These are phyloP conservation scores for Plagodis dolabraria DNA, from an alignment of 2,888 invertebrate species.

Conservation along the genomic window DNA sequence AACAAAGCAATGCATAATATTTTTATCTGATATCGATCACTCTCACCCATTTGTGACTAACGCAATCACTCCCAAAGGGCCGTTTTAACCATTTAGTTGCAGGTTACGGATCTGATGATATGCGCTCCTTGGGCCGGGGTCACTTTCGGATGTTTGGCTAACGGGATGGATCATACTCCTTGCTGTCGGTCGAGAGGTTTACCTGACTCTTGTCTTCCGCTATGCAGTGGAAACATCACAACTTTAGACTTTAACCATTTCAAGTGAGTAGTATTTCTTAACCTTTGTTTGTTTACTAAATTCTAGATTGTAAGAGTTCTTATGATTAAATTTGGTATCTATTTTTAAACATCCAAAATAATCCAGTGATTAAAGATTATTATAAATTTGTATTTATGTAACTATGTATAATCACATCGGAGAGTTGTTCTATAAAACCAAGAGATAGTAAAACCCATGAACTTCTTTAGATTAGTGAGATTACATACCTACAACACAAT, in stretches of 20 bases:
- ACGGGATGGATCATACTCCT: slow-evolving; percentile 92
- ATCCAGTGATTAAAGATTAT: too few relatives aligned
- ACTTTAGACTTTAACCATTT: slow-evolving; percentile 92
- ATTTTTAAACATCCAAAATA: too few relatives aligned
- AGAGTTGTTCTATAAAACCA: too few relatives aligned
- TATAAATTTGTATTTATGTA: too few relatives aligned
- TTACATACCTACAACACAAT: too few relatives aligned
- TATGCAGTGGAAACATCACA: slow-evolving; percentile 92
- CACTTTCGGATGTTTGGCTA: slow-evolving; percentile 91
- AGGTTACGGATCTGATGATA: slow-evolving; percentile 93
- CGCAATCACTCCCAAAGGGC: slow-evolving; percentile 59
- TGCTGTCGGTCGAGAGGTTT: slow-evolving; percentile 91
- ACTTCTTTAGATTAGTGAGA: too few relatives aligned
- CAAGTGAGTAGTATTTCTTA: slow-evolving; percentile 84
- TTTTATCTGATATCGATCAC: slow-evolving; percentile 23
- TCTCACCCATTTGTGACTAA: slow-evolving; percentile 70
- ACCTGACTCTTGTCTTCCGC: slow-evolving; percentile 89
- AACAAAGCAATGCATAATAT: background rate
- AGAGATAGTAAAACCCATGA: too few relatives aligned
- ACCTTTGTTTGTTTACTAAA: too few relatives aligned
- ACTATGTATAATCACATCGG: too few relatives aligned
- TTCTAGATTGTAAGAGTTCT: too few relatives aligned
- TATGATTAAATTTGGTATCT: too few relatives aligned
- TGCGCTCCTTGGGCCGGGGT: slow-evolving; percentile 94
- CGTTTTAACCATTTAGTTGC: slow-evolving; percentile 75